Conservation (phyloP, 2,797 vertebrate species). For the Hypotaenidia philippensis region DNA sequence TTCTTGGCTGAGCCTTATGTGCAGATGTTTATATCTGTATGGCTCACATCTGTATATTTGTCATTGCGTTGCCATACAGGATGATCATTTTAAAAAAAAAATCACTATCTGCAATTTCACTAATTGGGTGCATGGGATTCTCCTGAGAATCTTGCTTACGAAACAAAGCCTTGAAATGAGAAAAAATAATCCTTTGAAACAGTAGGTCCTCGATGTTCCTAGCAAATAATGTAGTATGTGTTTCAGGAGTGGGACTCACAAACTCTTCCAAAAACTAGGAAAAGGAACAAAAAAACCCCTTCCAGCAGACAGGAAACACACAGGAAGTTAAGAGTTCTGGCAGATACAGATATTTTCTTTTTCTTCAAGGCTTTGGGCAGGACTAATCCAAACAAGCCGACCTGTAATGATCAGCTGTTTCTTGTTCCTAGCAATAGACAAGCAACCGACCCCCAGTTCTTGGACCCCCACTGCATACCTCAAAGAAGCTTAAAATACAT, state of each 20-base stretch:
- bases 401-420: background rate
- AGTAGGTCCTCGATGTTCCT: background rate
- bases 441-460: background rate
- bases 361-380: background rate
- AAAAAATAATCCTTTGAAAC: background rate
- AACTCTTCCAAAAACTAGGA: background rate
- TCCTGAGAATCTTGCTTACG: background rate
- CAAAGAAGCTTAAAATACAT: constrained; percentile 56
- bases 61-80: background rate
- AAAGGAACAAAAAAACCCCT: background rate
- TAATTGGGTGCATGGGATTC: background rate
- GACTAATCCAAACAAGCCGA: background rate
- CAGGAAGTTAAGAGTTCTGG: background rate
- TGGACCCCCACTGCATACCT: background rate
- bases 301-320: background rate
- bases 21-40: background rate
- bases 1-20: background rate
- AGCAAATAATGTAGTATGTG: background rate
- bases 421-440: background rate
- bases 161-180: background rate
- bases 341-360: background rate
- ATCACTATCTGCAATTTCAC: background rate
- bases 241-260: background rate
- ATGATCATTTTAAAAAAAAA: background rate
- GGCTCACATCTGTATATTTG: background rate